These are phyloP conservation scores for Microctonus aethiopoides DNA, from an alignment of 2,888 invertebrate species.

Conservation along the genomic window DNA sequence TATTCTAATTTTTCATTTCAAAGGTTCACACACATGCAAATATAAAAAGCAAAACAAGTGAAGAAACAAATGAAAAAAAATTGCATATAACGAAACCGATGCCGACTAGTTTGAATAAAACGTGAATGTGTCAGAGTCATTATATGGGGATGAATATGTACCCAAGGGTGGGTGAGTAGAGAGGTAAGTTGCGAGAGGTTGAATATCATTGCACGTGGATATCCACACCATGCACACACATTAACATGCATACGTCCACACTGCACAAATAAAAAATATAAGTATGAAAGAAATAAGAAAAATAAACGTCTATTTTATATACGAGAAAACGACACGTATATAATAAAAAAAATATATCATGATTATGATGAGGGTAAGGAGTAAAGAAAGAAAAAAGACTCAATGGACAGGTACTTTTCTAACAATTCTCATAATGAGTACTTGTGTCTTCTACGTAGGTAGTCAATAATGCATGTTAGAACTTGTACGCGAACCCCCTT, in stretches of 20 bases:
- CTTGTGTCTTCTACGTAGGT: slow-evolving; percentile 41
- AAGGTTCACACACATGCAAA: slow-evolving; percentile 26
- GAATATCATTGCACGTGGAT: slow-evolving; percentile 38
- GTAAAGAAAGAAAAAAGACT: slow-evolving; percentile 21
- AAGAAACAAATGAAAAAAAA: neutral
- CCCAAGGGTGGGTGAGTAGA: slow-evolving; percentile 12
- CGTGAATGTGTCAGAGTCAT: slow-evolving; percentile 36
- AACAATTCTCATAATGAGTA: slow-evolving; percentile 45
- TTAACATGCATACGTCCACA: slow-evolving; percentile 13
- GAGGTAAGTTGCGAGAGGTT: slow-evolving; percentile 8
- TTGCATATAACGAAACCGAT: neutral
- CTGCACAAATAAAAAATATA: neutral
- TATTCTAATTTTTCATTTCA: slow-evolving; percentile 31
- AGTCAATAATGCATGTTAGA: slow-evolving; percentile 46
- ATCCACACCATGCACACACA: slow-evolving; percentile 4
- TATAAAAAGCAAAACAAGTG: slow-evolving; percentile 26
- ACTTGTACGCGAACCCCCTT: slow-evolving; percentile 40
- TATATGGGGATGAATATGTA: slow-evolving; percentile 45
- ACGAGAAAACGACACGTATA: neutral
- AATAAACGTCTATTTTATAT: neutral
- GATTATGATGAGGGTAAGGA: neutral
- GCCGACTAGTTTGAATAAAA: slow-evolving; percentile 39
- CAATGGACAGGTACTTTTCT: slow-evolving; percentile 33
- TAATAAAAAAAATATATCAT: neutral
- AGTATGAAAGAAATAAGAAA: neutral